phyloP scores from a whole-genome alignment of 2,888 invertebrate species.

The Rhingia campestris region DNA sequence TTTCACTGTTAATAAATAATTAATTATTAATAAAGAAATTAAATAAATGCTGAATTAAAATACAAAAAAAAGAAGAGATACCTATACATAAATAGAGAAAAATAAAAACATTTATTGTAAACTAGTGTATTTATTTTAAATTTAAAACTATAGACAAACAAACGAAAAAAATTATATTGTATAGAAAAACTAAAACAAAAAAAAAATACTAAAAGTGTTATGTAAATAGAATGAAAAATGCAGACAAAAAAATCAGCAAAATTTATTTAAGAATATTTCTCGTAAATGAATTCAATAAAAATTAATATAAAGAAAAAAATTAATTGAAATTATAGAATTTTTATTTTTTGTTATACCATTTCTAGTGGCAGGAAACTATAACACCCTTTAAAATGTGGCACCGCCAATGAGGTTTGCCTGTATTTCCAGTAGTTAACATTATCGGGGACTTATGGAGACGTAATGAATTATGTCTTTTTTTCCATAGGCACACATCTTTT shows the following conservation, averaged over 20 bases:
- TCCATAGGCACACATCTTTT: no score
- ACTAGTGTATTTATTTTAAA: slow-evolving; percentile 70
- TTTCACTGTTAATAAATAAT: slow-evolving; percentile 65
- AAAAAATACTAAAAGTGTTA: slow-evolving; percentile 53
- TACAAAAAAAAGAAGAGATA: slow-evolving; percentile 52
- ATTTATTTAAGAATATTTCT: slow-evolving; percentile 68
- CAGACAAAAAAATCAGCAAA: slow-evolving; percentile 46
- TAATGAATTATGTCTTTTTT: no score
- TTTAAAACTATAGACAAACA: slow-evolving; percentile 49
- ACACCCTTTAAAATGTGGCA: no score
- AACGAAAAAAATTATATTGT: slow-evolving; percentile 57
- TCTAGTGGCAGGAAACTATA: no score
- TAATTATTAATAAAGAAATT: slow-evolving; percentile 54
- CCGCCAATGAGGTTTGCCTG: no score
- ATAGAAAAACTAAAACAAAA: slow-evolving; percentile 20
- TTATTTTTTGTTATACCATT: no score
- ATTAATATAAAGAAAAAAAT: slow-evolving; percentile 44
- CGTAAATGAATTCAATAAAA: slow-evolving; percentile 72
- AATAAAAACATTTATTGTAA: slow-evolving; percentile 61
- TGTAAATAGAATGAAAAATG: slow-evolving; percentile 52
- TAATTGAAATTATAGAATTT: no score
- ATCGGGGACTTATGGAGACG: no score
- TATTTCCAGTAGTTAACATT: no score
- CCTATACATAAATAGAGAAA: slow-evolving; percentile 54
- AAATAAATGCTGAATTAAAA: slow-evolving; percentile 71